Evolutionary conservation across 2,113 vertebrate species (phyloP), one percentile per base, ranked within the genome.

Genomic region (Cephalophus harveyi): DNA sequence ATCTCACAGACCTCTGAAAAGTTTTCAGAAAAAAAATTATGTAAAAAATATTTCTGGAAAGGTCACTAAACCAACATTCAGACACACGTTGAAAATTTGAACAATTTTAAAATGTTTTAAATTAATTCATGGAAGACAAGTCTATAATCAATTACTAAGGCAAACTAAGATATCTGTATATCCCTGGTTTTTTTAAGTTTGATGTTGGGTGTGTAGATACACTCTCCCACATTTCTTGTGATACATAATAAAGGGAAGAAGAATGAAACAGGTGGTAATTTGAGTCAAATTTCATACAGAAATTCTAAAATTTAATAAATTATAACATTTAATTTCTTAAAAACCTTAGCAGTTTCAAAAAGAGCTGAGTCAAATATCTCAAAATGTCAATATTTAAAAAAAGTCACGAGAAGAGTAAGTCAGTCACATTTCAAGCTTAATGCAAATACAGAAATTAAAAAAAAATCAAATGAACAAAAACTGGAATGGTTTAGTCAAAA

Each of bases 271-370:
- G 19, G 33, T 27, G 92, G 48, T 36, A 48, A 76, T 81, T 4
- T 87, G 7, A 23, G 16, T 84, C 46, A 46, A 14, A 96, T 81
- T 87, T 94, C 83, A 96, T 11, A 82, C 0, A 89, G 12, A 64
- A 98, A 95, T 74, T 92, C 74, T 88, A 98, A 94, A 95, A 94
- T 64, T 84, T 36, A 62, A 81, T 48, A 81, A 82, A 86, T 60
- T 5, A 62, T 11, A 96, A 64, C 25, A 62, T 60, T 87, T 89
- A 23, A 55, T 83, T 71, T 96, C 28, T 64, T 85, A 94, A 91
- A 83, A 93, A 76, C 19, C 52, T 50, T 57, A 21, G 3, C 46
- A 71, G 28, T 60, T 89, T 84, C 78, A 59, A 59, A 59, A 79
- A 86, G 36, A 78, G 13, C 55, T 90, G 48, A 90, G 71, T 14